Evolutionary conservation across 1,140 invertebrate species (phyloP).

Genomic region (Drosophila arizonae): DNA sequence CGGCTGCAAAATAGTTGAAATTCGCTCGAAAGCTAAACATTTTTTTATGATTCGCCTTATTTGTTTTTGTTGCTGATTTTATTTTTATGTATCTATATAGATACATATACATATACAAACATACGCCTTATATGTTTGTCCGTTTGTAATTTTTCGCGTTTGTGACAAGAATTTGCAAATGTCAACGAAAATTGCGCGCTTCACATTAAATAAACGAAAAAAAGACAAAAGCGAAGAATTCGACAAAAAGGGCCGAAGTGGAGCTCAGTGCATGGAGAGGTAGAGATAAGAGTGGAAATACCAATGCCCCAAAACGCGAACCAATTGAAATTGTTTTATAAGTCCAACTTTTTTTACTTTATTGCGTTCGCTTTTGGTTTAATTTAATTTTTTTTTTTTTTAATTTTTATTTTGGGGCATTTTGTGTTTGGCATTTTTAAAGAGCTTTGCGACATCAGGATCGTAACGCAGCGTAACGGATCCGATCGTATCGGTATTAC

Average conservation of each 20-base stretch:
- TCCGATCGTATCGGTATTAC: constrained; percentile 21
- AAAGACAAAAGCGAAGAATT: constrained; percentile 46
- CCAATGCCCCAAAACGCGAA: constrained; percentile 48
- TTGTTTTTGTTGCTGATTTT: not conserved
- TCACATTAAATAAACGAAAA: constrained; percentile 55
- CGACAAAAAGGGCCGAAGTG: constrained; percentile 51
- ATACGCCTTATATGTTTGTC: constrained; percentile 4
- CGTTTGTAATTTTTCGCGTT: constrained; percentile 46
- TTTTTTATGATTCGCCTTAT: constrained; percentile 35
- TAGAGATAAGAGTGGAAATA: constrained; percentile 24
- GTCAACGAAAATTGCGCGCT: constrained; percentile 75
- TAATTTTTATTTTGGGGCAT: constrained; percentile 49
- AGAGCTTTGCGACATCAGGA: constrained; percentile 23
- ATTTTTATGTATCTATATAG: not conserved
- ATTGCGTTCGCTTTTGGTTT: constrained; percentile 16
- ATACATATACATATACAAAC: too few relatives aligned
- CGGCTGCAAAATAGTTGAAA: constrained; percentile 65
- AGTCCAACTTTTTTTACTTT: constrained; percentile 29
- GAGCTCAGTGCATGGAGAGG: constrained; percentile 13
- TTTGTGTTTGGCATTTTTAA: constrained; percentile 52
- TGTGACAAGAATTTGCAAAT: constrained; percentile 80
- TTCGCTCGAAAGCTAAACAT: constrained; percentile 56
- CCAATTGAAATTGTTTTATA: constrained; percentile 74
- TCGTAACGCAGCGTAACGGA: constrained; percentile 23
- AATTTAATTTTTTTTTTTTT: constrained; percentile 7